phyloP scores from a whole-genome alignment of 2,113 vertebrate species.

The Thinocorus orbignyianus region DNA sequence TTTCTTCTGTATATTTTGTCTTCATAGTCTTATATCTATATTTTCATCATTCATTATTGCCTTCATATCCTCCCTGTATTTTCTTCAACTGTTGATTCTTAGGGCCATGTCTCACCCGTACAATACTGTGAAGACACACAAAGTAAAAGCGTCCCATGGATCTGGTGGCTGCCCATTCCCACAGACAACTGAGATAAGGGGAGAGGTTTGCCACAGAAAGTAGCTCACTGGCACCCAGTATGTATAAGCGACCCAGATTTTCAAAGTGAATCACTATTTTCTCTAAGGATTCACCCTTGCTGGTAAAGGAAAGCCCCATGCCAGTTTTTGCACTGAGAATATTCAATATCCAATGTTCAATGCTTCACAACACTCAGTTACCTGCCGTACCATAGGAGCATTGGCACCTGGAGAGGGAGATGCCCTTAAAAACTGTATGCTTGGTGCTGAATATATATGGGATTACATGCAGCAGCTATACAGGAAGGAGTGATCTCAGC shows the following conservation, averaged over 20 bases:
- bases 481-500: neutral
- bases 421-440: neutral
- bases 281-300: neutral
- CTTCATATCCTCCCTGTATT: neutral
- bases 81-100: neutral
- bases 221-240: neutral
- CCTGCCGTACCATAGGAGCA: accelerated
- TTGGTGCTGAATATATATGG: neutral
- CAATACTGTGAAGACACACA: neutral
- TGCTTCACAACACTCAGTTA: neutral
- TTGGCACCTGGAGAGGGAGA: neutral
- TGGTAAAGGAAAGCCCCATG: neutral
- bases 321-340: neutral
- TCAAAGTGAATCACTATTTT: neutral
- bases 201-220: neutral
- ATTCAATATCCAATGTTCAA: neutral
- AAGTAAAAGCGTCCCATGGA: neutral
- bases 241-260: neutral
- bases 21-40: neutral
- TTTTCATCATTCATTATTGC: neutral
- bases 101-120: neutral
- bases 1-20: slow-evolving; percentile 11
- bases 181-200: neutral
- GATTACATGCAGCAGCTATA: neutral
- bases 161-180: neutral